Base-by-base conservation (phyloP, 2,113 vertebrate species). In the Uria lomvia region DNA sequence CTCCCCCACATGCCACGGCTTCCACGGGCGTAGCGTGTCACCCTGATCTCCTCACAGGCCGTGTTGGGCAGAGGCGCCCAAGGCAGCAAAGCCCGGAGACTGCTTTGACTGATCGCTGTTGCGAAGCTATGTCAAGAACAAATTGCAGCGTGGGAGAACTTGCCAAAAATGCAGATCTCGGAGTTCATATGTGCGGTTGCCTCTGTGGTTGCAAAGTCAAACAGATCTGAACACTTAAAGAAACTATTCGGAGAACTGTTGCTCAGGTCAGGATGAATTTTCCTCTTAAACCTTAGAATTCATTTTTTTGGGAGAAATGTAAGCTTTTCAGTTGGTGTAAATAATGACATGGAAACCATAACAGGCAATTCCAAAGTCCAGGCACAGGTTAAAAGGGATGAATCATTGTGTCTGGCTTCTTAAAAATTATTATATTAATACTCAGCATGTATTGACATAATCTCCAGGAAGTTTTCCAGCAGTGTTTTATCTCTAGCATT, bases 381-480 rank as follows among this genome's bases (percentile, higher is more conserved):
- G 17, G 58, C 79, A 66, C 2, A 3, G 55, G 45, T 72, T 93
- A 62, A 72, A 75, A 81, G 4, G 36, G 67, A 56, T 93, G 76
- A 95, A 73, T 96, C 82, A 55, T 53, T 70, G 36, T 76, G 55
- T 71, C 77, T 79, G 27, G 15, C 42, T 86, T 53, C 70, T 86
- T 82, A 56, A 92, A 95, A 94, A 65, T 56, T 4, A 59, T 83
- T 92, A 52, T 74, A 49, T 88, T 93, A 94, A 80, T 94, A 77
- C 59, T 77, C 62, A 58, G 43, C 7, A 2, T 65, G 50, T 88
- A 92, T 86, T 95, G 93, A 93, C 74, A 91, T 82, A 94, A 92
- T 85, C 81, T 92, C 70, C 56, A 76, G 90, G 90, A 94, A 88
- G 62, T 85, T 93, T 92, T 93, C 84, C 87, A 85, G 74, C 32